Base-by-base conservation (phyloP, 2,113 vertebrate species). In the Salminus brasiliensis region DNA sequence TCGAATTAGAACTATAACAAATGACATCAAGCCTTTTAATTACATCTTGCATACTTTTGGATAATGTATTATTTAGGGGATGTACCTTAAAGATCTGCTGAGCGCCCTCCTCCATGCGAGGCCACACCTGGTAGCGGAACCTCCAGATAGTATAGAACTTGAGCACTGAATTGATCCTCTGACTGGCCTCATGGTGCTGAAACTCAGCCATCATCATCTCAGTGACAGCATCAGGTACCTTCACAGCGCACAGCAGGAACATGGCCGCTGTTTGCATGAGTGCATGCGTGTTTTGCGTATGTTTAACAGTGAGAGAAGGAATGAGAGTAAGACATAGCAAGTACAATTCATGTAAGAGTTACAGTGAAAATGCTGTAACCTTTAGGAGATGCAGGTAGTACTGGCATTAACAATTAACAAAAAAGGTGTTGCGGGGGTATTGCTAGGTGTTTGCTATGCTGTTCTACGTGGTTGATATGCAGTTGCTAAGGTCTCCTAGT, bases 81-180 rank as follows among this genome's bases (percentile, higher is more conserved):
- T 39, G 52, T 87, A 98, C 98, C 96, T 99, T 99, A 90, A 99
- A 99, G 81, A 98, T 99, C 90, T 99, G 98, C 87, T 99, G 98
- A 11, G 98, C 98, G 76, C 98, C 98, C 74, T 99, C 98, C 86
- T 99, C 98, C 98, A 99, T 99, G 62, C 98, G 94, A 25, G 97
- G 97, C 98, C 98, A 99, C 81, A 99, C 98, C 88, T 99, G 97
- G 67, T 99, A 99, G n/a, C 98, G 95, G 90, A 99, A 99, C 43
- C 98, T 94, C 98, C 98, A 99, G 78, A 99, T 94, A 0, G 97
- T 98, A 88, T 98, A 95, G 82, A 99, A 99, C 87, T 98, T 99
- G 43, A 99, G 93, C 81, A 98, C 91, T 0, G 97, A 98, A 59
- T 98, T 98, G 80, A 99, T 93, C 68, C 98, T 94, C 88, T 99